Conservation (phyloP, 2,113 vertebrate species). For the Xenotilapia leptura region DNA sequence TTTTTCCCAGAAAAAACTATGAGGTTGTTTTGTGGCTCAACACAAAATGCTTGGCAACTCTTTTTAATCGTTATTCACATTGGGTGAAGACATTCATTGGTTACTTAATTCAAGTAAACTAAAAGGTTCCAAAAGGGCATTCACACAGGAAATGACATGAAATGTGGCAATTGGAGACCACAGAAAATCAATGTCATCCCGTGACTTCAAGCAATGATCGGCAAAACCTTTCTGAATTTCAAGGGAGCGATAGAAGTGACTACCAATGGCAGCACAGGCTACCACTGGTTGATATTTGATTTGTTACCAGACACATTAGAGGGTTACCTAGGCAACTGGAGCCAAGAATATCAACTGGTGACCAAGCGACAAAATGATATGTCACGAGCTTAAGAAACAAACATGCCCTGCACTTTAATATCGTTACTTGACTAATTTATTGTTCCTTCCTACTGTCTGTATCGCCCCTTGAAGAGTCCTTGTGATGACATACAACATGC, state of each 20-base stretch:
- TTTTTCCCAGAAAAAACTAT: not conserved
- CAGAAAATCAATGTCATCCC: not conserved
- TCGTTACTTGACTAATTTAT: not conserved
- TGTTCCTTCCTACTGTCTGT: not conserved
- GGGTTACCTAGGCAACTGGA: not conserved
- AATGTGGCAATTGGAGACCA: not conserved
- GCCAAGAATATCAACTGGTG: not conserved
- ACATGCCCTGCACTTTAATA: not conserved
- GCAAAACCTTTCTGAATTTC: not conserved
- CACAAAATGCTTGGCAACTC: not conserved
- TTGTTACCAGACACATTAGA: not conserved
- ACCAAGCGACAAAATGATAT: not conserved
- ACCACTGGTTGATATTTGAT: not conserved
- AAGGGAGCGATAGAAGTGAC: not conserved
- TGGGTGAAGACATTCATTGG: accelerated
- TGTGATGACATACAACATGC: not conserved
- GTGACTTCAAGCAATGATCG: not conserved
- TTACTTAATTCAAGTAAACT: not conserved
- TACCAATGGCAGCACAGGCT: not conserved
- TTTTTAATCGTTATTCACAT: not conserved
- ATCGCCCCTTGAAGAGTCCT: not conserved
- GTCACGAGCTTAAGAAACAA: not conserved
- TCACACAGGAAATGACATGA: not conserved
- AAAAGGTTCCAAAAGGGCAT: not conserved
- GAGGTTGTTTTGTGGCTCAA: not conserved